phyloP scores from a whole-genome alignment of 1,140 invertebrate genomes.

The Callitettix versicolor region DNA sequence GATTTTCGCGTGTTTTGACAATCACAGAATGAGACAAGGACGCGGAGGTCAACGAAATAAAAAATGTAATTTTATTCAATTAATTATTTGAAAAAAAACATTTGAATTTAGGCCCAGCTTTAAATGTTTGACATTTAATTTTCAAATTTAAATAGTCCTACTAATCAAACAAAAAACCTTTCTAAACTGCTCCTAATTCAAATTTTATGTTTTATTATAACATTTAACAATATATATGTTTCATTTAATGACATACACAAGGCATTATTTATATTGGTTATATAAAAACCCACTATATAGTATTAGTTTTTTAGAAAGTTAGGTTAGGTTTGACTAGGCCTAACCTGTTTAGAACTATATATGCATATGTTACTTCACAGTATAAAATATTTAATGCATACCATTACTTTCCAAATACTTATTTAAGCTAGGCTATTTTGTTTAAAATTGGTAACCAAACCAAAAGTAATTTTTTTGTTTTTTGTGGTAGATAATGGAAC shows the following conservation, averaged over 20 bases:
- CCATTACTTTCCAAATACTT: too few relatives aligned
- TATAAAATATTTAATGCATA: too few relatives aligned
- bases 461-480: too few relatives aligned
- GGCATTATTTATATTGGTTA: too few relatives aligned
- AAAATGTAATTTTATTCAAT: conserved; percentile 35
- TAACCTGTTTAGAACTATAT: too few relatives aligned
- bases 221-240: not conserved
- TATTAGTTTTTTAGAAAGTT: not conserved
- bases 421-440: too few relatives aligned
- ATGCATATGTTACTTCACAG: too few relatives aligned
- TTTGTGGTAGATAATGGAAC: too few relatives aligned
- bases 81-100: not conserved
- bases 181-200: not conserved
- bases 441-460: too few relatives aligned
- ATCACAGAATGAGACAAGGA: conserved; percentile 39
- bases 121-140: not conserved
- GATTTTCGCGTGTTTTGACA: conserved; percentile 28
- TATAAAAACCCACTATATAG: too few relatives aligned
- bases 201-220: not conserved
- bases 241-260: not conserved
- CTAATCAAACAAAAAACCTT: not conserved
- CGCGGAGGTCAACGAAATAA: conserved; percentile 38
- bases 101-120: too few relatives aligned
- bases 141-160: not conserved
- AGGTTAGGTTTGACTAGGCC: not conserved